phyloP scores from a whole-genome alignment of 1,140 invertebrate species.

The Drosophila bocki region DNA sequence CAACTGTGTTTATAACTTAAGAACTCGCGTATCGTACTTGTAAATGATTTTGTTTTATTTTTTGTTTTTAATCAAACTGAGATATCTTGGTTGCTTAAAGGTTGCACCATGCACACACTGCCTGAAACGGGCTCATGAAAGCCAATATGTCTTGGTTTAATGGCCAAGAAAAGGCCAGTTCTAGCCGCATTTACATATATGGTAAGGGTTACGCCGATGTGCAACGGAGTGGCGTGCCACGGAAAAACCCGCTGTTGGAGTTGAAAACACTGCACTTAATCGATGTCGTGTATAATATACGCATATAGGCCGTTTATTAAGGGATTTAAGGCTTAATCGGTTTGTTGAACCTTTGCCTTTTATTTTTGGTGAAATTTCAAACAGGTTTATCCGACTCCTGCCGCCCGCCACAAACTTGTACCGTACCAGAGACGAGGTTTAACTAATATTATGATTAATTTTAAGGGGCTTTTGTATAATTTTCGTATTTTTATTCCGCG shows the following conservation, averaged over 20 bases:
- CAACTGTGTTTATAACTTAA: neutral
- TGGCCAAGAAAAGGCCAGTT: conserved; percentile 28
- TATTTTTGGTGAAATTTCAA: conserved; percentile 21
- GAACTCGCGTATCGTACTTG: neutral
- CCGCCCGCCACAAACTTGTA: conserved; percentile 4
- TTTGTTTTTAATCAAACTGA: neutral
- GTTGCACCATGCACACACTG: conserved; percentile 3
- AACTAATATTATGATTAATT: conserved; percentile 16
- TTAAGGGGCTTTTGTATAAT: neutral
- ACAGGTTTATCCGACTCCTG: conserved; percentile 11
- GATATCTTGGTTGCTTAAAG: neutral
- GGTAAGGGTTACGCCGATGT: conserved; percentile 14
- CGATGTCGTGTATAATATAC: conserved; percentile 26
- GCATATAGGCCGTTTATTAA: conserved; percentile 14
- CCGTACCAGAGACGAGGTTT: neutral
- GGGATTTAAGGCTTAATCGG: conserved; percentile 26
- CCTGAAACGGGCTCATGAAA: conserved; percentile 1
- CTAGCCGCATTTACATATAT: conserved; percentile 8
- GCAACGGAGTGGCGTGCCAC: conserved; percentile 20
- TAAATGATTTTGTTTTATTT: neutral
- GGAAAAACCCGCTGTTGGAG: conserved; percentile 10
- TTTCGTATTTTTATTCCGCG: conserved; percentile 12
- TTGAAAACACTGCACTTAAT: conserved; percentile 39
- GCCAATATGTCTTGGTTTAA: conserved; percentile 17
- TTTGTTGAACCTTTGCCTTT: conserved; percentile 27